Evolutionary conservation across 2,888 invertebrate species (phyloP).

Genomic region (Bimastos eiseni): DNA sequence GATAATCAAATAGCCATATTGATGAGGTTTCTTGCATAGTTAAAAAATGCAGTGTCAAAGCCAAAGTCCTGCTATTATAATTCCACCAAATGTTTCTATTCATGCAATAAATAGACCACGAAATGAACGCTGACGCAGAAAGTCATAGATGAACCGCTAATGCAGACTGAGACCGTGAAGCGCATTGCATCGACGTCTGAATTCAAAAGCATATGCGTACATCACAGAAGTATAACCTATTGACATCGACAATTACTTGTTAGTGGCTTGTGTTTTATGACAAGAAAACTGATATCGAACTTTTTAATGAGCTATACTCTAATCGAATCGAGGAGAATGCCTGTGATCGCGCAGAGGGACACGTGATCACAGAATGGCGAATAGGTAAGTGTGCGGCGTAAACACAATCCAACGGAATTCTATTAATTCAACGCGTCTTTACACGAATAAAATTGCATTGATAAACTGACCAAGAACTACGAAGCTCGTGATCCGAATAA

Average conservation of each 20-base stretch:
- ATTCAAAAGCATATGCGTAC: not conserved
- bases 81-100: not conserved
- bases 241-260: not conserved
- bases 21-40: too few species aligned
- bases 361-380: not conserved
- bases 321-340: not conserved
- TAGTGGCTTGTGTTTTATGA: not conserved
- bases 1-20: too few species aligned
- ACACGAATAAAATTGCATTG: not conserved
- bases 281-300: not conserved
- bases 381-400: not conserved
- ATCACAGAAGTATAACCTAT: not conserved
- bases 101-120: not conserved
- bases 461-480: not conserved
- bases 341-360: not conserved
- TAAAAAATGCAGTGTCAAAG: not conserved
- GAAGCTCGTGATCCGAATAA: not conserved
- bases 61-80: not conserved
- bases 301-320: not conserved
- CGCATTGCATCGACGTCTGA: not conserved
- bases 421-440: not conserved
- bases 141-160: not conserved
- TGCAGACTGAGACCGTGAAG: not conserved
- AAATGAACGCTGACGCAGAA: not conserved
- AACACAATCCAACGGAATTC: not conserved